Base-by-base conservation (phyloP, 2,888 invertebrate species). In the Melikaiella ostensackeni region DNA sequence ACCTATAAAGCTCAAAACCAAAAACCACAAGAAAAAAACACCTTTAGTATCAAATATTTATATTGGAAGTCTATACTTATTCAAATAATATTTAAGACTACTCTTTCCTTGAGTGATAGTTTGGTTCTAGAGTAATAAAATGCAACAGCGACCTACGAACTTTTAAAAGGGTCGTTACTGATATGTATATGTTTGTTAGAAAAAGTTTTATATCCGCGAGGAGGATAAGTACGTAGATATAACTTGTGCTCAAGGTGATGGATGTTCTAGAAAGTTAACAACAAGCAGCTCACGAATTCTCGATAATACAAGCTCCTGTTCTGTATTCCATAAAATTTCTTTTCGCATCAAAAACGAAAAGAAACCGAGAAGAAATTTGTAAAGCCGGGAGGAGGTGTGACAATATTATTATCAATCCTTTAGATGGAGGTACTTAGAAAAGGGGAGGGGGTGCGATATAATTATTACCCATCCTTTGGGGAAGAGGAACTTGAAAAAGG, bases 211-310 rank as follows among this genome's bases (percentile, higher is more conserved):
- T 62, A 33, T 62, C 30, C 33, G 30, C 19, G 21, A 66, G 42
- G 27, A 27, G 46, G 27, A 24, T 42, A 66, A 46, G 61, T 62
- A 62, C 61, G 30, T 62, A 46, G 46, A 66, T 66, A 38, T 38
- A 64, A 64, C 64, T 64, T 38, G 64, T 24, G 21, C 35, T 64
- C 35, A 64, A 64, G 35, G 38, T 64, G 64, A 64, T 64, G 64
- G 24, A 38, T 46, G 46, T 42, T 66, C 27, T 46, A 27, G 46
- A 46, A 46, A 46, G 46, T 46, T 66, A 66, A 66, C 38, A 66
- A 66, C 42, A 46, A 66, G 27, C 27, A 66, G 24, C 66, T 19
- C 66, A 66, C 64, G 64, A 66, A 66, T 66, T 42, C 24, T 42
- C 64, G 8, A 42, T 66, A 66, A 46, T 66, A 27, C 24, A 66